Conservation (phyloP, 2,113 vertebrate genomes). For the Phylloscopus whistleri region DNA sequence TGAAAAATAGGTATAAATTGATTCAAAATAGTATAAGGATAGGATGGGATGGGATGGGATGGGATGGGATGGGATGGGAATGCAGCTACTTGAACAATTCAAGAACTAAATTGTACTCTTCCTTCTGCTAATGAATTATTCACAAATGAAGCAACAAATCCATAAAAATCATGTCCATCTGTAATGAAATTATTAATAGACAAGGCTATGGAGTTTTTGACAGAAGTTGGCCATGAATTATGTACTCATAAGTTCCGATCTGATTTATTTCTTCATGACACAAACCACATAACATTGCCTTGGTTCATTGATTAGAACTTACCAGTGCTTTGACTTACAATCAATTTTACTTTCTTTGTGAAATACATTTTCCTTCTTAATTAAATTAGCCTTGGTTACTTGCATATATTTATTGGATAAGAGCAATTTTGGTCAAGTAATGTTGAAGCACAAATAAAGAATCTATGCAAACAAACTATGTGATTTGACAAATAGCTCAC, state of each 20-base stretch:
- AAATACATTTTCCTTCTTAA: neutral
- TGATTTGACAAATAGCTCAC: neutral
- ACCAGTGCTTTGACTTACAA: neutral
- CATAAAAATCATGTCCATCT: neutral
- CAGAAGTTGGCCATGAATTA: neutral
- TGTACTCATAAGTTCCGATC: neutral
- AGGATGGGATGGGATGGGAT: neutral
- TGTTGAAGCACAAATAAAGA: neutral
- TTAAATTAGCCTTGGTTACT: neutral
- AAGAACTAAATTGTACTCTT: neutral
- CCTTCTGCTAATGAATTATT: neutral
- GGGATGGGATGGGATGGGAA: neutral
- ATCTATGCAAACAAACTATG: neutral
- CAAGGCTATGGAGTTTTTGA: neutral
- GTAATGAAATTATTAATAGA: neutral
- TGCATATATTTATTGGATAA: neutral
- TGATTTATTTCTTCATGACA: neutral
- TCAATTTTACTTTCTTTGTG: neutral
- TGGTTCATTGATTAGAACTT: neutral
- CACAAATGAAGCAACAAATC: neutral
- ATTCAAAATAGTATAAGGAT: neutral
- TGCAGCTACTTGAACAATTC: neutral
- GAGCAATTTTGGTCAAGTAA: neutral
- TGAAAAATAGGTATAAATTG: neutral
- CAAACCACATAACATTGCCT: neutral